These are phyloP conservation scores for Cheirogaleus major DNA, from an alignment of 2,797 vertebrate species.

Conservation along the genomic window DNA sequence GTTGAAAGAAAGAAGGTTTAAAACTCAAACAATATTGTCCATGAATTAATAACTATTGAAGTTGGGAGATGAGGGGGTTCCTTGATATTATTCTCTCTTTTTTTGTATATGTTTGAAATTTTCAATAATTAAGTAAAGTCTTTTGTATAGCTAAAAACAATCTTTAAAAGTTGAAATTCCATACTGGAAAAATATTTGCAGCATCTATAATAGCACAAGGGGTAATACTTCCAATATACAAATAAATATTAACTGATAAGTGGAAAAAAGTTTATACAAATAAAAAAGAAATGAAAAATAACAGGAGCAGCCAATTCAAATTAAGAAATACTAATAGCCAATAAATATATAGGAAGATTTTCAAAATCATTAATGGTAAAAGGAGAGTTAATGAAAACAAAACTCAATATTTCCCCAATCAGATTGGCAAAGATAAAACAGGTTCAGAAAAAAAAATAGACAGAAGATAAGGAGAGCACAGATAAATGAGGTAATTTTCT, in stretches of 20 bases:
- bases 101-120: not conserved
- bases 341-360: not conserved
- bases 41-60: not conserved
- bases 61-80: not conserved
- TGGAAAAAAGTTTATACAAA: not conserved
- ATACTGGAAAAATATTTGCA: not conserved
- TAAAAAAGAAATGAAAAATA: not conserved
- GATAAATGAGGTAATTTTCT: not conserved
- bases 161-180: not conserved
- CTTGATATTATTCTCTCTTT: not conserved
- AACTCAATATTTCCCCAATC: not conserved
- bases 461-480: not conserved
- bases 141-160: not conserved
- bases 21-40: not conserved
- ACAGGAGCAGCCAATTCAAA: not conserved
- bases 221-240: not conserved
- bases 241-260: not conserved
- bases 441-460: not conserved
- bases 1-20: not conserved
- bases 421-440: not conserved
- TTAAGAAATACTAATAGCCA: not conserved
- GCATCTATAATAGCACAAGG: not conserved
- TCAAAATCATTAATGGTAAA: not conserved
- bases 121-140: not conserved
- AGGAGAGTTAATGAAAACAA: slow-evolving; percentile 25